Conservation (phyloP, 2,888 invertebrate species). For the Terebella lapidaria region DNA sequence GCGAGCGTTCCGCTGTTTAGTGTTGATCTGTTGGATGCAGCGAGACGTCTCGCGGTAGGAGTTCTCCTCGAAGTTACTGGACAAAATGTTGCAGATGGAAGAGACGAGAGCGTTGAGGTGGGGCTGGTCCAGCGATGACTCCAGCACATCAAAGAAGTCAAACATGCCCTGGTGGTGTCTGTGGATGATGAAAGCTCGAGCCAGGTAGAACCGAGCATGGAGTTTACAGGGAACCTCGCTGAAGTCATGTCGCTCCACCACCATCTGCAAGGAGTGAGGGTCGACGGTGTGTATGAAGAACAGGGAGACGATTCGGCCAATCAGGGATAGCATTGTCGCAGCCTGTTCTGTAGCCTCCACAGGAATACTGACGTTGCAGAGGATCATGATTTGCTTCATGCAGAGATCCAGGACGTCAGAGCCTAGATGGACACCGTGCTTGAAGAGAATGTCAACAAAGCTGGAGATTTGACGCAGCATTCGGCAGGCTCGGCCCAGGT, state of each 20-base stretch:
- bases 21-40: background rate
- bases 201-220: slow-evolving; percentile 14
- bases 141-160: slow-evolving; percentile 7
- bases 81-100: slow-evolving; percentile 3
- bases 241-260: slow-evolving; percentile 1
- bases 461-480: slow-evolving; percentile 3
- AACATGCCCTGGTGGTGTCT: slow-evolving; percentile 1
- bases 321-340: background rate
- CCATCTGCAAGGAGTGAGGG: slow-evolving; percentile 7
- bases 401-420: slow-evolving; percentile 10
- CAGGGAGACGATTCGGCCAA: slow-evolving; percentile 2
- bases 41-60: background rate
- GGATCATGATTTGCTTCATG: slow-evolving; percentile 10
- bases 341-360: background rate
- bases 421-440: slow-evolving; percentile 2
- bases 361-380: slow-evolving; percentile 7
- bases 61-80: slow-evolving; percentile 8
- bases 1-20: background rate
- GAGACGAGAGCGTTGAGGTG: background rate
- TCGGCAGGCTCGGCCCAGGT: background rate
- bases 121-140: slow-evolving; percentile 1
- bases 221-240: slow-evolving; percentile 9
- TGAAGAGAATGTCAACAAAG: slow-evolving; percentile 7
- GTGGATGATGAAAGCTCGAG: slow-evolving; percentile 13
- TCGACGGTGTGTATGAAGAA: slow-evolving; percentile 10